phyloP scores from a whole-genome alignment of 2,113 vertebrate species.

The Mugil cephalus region DNA sequence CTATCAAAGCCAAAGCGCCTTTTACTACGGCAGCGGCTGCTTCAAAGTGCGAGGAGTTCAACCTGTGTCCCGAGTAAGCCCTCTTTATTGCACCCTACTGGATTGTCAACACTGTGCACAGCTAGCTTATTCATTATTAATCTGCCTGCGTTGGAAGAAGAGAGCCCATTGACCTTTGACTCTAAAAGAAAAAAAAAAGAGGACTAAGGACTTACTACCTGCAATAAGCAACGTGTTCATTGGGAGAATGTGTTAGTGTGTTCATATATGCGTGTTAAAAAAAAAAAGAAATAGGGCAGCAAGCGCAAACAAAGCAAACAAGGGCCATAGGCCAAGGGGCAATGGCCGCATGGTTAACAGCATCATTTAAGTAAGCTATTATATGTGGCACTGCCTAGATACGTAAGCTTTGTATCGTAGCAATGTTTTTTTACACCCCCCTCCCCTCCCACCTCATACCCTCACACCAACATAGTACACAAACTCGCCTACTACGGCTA shows the following conservation, averaged over 20 bases:
- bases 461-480: constrained; percentile 19
- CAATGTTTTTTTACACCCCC: not conserved
- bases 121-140: constrained; percentile 76
- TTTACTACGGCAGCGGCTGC: constrained; percentile 57
- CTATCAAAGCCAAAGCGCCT: constrained; percentile 56
- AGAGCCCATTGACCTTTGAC: constrained; percentile 67
- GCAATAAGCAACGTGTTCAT: constrained; percentile 18
- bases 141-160: constrained; percentile 51
- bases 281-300: constrained; percentile 56
- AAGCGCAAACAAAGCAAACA: constrained; percentile 63
- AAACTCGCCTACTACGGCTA: not conserved
- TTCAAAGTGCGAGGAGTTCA: constrained; percentile 68
- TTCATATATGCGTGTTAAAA: constrained; percentile 44
- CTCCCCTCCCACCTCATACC: not conserved
- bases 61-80: constrained; percentile 34
- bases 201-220: not conserved
- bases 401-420: constrained; percentile 5
- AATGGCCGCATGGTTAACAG: constrained; percentile 65
- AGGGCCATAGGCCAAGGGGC: constrained; percentile 61
- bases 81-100: constrained; percentile 71
- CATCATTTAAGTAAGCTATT: constrained; percentile 42
- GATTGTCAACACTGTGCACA: constrained; percentile 47
- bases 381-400: constrained; percentile 42
- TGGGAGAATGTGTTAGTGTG: constrained; percentile 14
- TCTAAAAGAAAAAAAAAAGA: constrained; percentile 5